Percentiles rank a stretch among this genome's conserved stretches.
These are phyloP conservation scores for Eurypyga helias DNA, from an alignment of 2,113 vertebrate genomes.

Conservation along the genomic window DNA sequence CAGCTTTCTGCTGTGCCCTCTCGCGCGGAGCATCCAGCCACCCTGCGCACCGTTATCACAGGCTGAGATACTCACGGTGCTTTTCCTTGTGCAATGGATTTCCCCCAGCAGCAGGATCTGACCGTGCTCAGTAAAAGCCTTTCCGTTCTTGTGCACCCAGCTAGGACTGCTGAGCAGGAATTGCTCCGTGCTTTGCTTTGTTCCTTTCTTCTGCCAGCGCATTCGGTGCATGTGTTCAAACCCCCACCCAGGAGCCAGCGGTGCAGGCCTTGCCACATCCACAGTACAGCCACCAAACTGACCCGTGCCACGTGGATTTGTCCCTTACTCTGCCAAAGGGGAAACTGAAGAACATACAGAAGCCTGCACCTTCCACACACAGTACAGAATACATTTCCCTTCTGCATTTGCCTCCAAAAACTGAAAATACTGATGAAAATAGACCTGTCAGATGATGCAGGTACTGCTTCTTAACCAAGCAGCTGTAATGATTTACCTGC, in stretches of 20 bases:
- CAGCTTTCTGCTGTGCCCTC: background rate
- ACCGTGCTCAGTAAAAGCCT: background rate
- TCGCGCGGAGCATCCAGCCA: background rate
- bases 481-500: background rate
- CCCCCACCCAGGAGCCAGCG: background rate
- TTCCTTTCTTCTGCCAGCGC: background rate
- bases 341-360: background rate
- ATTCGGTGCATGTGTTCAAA: background rate
- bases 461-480: background rate
- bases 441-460: background rate
- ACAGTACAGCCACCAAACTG: background rate
- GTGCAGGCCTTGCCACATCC: background rate
- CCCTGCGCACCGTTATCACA: background rate
- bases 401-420: background rate
- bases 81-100: background rate
- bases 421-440: background rate
- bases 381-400: background rate
- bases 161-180: background rate
- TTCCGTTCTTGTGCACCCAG: background rate
- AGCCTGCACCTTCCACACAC: background rate
- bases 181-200: background rate
- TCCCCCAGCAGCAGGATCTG: background rate
- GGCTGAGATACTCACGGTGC: accelerated
- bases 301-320: background rate
- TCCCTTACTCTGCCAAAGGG: background rate